phyloP scores from a whole-genome alignment of 1,140 invertebrate genomes.

The Ericerus pela region DNA sequence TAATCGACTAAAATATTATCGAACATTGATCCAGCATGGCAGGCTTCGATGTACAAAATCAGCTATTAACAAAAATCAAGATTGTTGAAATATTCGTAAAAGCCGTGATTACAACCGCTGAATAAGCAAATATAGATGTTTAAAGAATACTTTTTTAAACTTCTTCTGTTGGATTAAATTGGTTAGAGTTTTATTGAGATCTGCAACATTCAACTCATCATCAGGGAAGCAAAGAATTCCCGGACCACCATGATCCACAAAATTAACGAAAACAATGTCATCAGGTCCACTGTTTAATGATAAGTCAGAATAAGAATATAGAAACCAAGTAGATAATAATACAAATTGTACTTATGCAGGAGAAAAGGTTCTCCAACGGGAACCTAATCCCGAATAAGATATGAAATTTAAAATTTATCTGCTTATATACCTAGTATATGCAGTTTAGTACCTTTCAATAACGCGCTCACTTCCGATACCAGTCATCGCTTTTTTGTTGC shows the following conservation, averaged over 20 bases:
- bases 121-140: background rate
- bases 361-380: too few species aligned
- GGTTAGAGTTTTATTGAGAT: conserved; percentile 33
- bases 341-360: too few species aligned
- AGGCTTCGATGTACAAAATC: conserved; percentile 49
- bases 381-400: too few species aligned
- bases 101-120: too few species aligned
- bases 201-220: conserved; percentile 26
- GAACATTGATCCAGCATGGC: conserved; percentile 53
- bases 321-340: too few species aligned
- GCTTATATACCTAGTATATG: too few species aligned
- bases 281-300: conserved; percentile 37
- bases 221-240: conserved; percentile 41
- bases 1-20: conserved; percentile 37
- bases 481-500: conserved; percentile 16
- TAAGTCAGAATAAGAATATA: too few species aligned
- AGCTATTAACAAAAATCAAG: too few species aligned
- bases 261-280: conserved; percentile 46
- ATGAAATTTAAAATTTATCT: too few species aligned
- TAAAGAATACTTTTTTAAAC: conserved; percentile 5
- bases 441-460: conserved; percentile 17
- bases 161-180: too few species aligned
- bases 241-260: conserved; percentile 47
- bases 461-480: conserved; percentile 16
- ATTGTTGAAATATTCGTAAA: too few species aligned